A percentile compares a stretch with the other conserved stretches of the same genome.
phyloP scores from a whole-genome alignment of 2,797 vertebrate species.

The Poecile montanus region DNA sequence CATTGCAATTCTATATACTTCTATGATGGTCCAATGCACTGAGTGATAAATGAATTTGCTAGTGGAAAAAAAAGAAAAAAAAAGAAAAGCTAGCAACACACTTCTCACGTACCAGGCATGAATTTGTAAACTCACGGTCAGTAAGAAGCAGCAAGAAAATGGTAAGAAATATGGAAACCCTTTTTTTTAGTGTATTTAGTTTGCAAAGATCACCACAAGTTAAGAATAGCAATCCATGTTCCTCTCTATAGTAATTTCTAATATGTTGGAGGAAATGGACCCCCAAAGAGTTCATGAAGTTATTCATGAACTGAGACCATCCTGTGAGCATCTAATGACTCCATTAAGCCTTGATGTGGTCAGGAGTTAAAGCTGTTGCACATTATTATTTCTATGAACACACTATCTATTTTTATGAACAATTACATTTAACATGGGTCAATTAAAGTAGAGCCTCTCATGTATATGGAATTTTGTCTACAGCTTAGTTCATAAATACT shows the following conservation, averaged over 20 bases:
- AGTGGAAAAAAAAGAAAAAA: background rate
- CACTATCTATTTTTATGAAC: background rate
- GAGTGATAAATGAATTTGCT: background rate
- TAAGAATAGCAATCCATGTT: background rate
- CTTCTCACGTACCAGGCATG: background rate
- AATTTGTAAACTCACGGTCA: slow-evolving; percentile 1
- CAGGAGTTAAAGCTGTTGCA: background rate
- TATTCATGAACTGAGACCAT: background rate
- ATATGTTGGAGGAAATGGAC: background rate
- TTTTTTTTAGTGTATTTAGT: background rate
- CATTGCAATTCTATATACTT: background rate
- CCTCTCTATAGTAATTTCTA: background rate
- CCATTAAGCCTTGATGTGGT: background rate
- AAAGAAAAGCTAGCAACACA: background rate
- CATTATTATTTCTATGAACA: too few species aligned
- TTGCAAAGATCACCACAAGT: background rate
- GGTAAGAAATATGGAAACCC: background rate
- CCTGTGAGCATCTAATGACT: background rate
- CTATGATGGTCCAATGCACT: background rate
- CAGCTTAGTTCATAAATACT: background rate
- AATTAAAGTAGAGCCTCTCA: background rate
- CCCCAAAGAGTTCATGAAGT: background rate
- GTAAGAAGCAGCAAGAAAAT: background rate
- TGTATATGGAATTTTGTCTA: background rate
- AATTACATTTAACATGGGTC: background rate